Evolutionary conservation across 2,113 vertebrate species (phyloP).

Genomic region (Alouatta palliata): DNA sequence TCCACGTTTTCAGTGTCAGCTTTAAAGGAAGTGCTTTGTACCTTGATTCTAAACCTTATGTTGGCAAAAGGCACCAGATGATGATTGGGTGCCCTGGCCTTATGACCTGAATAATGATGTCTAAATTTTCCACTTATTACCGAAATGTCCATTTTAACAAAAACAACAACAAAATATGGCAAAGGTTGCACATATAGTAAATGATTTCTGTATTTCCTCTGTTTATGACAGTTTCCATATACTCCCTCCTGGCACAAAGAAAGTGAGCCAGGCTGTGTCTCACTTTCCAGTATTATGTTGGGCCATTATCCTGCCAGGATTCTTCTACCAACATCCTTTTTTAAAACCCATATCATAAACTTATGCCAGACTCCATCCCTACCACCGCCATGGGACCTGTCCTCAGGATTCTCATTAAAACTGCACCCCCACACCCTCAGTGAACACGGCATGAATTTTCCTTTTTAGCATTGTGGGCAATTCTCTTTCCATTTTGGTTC

Average conservation of each 20-base stretch:
- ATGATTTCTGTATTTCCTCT: neutral
- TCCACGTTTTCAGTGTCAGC: neutral
- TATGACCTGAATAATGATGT: neutral
- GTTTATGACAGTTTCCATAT: neutral
- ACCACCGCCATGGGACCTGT: accelerated
- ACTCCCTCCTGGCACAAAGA: neutral
- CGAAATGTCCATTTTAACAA: neutral
- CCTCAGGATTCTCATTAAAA: neutral
- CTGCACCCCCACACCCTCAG: too few relatives aligned
- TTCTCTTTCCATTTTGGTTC: neutral
- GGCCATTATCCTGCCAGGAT: neutral
- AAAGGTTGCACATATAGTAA: neutral
- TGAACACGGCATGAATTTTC: neutral
- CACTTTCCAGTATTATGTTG: neutral
- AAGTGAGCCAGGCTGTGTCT: neutral
- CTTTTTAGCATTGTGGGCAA: neutral
- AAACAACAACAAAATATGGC: neutral
- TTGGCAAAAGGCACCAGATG: neutral
- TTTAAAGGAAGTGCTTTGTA: neutral
- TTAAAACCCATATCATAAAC: neutral
- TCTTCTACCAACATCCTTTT: neutral
- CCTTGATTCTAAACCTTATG: neutral
- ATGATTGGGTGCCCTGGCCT: neutral
- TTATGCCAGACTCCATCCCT: neutral
- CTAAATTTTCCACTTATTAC: neutral